Percentiles rank a stretch among this genome's conserved stretches.
phyloP scores from a whole-genome alignment of 2,797 vertebrate genomes.

The Sebastes hubbsi region DNA sequence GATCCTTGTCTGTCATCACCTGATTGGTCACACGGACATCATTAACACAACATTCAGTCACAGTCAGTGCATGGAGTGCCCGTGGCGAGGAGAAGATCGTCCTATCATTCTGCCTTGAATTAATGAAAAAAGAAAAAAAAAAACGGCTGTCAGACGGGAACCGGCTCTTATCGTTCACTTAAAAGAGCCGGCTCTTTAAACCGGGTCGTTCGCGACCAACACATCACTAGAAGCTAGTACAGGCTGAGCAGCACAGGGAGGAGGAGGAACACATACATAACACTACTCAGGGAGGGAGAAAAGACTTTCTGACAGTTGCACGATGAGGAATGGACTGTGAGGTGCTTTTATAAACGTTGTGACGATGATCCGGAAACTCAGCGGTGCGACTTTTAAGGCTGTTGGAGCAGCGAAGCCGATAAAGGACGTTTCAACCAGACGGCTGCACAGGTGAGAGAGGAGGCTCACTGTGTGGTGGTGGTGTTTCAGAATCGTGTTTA shows the following conservation, averaged over 20 bases:
- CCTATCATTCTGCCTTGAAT: too few relatives aligned
- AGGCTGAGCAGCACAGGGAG: background rate
- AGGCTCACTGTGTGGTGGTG: background rate
- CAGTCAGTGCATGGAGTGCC: too few relatives aligned
- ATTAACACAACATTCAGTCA: too few relatives aligned
- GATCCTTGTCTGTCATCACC: too few relatives aligned
- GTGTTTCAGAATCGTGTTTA: too few relatives aligned
- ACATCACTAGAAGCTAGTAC: too few relatives aligned
- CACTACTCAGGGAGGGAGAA: background rate
- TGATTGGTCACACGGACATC: too few relatives aligned
- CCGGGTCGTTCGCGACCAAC: fast-evolving
- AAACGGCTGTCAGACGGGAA: too few relatives aligned
- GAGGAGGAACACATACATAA: background rate
- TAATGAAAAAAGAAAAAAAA: too few relatives aligned
- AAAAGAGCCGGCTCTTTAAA: too few relatives aligned
- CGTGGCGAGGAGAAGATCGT: too few relatives aligned
- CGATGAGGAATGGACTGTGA: slow-evolving; percentile 18
- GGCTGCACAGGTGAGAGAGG: slow-evolving; percentile 71
- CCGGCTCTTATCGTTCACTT: too few relatives aligned
- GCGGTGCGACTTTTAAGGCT: slow-evolving; percentile 17
- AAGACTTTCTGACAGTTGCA: background rate
- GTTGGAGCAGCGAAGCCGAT: slow-evolving; percentile 33
- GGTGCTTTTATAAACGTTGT: background rate
- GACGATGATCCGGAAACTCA: slow-evolving; percentile 70
- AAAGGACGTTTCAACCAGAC: slow-evolving; percentile 39